Conservation (phyloP, 2,113 vertebrate species). For the Rhipidura dahli region DNA sequence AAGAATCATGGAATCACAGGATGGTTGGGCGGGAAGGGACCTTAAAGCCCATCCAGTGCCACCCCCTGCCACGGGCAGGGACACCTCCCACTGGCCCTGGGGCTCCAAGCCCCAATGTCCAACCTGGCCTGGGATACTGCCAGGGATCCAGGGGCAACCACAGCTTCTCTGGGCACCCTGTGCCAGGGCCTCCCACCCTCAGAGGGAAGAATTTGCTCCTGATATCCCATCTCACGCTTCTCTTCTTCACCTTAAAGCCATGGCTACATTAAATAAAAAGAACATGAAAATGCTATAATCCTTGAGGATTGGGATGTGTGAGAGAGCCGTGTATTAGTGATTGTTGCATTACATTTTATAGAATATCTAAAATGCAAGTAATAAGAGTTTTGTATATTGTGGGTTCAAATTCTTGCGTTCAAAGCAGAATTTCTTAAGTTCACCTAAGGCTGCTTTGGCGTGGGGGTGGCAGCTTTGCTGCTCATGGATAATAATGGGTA, state of each 20-base stretch:
- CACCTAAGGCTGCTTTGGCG: background rate
- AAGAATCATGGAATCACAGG: background rate
- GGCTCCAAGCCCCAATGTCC: fast-evolving
- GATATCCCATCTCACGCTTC: background rate
- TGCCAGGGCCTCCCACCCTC: background rate
- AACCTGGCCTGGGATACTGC: fast-evolving
- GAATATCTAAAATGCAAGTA: background rate
- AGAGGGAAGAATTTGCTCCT: background rate
- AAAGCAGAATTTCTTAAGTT: background rate
- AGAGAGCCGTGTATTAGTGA: fast-evolving
- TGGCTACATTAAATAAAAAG: background rate
- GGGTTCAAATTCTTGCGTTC: background rate
- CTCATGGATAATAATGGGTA: fast-evolving
- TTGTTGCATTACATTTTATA: background rate
- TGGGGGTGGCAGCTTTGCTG: background rate
- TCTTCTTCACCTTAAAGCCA: background rate
- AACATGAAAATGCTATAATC: background rate
- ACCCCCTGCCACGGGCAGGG: background rate
- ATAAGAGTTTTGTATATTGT: background rate
- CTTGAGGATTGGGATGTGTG: background rate
- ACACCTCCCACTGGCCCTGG: fast-evolving
- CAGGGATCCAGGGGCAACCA: background rate
- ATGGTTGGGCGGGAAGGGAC: background rate
- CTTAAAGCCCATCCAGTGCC: background rate
- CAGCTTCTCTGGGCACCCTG: background rate